Evolutionary conservation across 2,113 vertebrate genomes (phyloP), one percentile per base, ranked within the genome.

Genomic region (Leucosticte australis): DNA sequence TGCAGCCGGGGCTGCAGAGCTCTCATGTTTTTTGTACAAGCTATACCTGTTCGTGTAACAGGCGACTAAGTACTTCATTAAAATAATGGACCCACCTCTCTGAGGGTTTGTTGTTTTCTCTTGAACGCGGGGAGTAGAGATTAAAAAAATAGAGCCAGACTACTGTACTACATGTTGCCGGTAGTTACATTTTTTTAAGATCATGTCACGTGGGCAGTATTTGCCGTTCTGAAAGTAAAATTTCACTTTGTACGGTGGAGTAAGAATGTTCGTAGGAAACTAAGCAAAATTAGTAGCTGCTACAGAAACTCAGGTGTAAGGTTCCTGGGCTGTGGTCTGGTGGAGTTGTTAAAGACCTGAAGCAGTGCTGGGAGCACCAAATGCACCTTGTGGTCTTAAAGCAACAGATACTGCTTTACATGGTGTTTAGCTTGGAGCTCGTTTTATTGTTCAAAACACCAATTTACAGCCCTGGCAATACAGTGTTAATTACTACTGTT

Each of bases 171-270:
- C 26, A 11, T 74, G 18, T 23, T 56, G 17, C 22, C 6, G 30
- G 33, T 31, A 24, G 19, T 41, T 24, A 19, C 0, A 6, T 17
- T 19, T 42, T 55, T 82, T 64, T 65, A 55, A 42, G 24, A 19
- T 37, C 10, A 15, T 37, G 37, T 80, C 59, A 5, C 7, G 8
- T 14, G 52, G 53, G 10, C 5, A 0, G 56, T 89, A 57, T 94
- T 95, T 93, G 69, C 92, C 35, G 17, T 95, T 84, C 87, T 86
- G 80, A 86, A 88, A 56, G 35, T 74, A 59, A 56, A 44, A 37
- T 70, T 69, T 82, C n/a, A 15, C 24, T 67, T 50, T 21, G 15
- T 67, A 15, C 46, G n/a, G 7, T 13, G 8, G 33, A 71, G 77
- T 71, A 80, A 90, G 85, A 95, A 60, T n/a, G 37, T 78, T 87